These are phyloP conservation scores for Cydia fagiglandana DNA, from an alignment of 1,140 invertebrate genomes.

Conservation along the genomic window DNA sequence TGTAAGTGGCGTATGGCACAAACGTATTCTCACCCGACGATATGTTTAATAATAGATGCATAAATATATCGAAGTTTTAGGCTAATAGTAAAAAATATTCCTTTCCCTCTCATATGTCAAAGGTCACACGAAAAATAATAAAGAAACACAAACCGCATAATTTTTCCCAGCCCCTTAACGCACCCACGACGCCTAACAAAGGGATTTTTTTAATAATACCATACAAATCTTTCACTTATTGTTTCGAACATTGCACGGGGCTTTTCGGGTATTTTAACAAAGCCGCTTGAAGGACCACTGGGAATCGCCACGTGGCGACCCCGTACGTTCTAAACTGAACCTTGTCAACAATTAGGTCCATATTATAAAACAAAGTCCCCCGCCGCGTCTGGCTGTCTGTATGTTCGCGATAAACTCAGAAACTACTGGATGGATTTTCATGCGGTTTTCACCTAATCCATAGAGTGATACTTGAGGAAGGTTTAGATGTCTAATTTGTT, in stretches of 20 bases:
- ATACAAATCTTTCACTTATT: conserved; percentile 50
- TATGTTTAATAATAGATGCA: too few relatives aligned
- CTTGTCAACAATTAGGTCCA: neutral
- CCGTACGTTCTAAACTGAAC: conserved; percentile 37
- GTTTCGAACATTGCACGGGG: conserved; percentile 53
- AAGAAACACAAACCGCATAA: neutral
- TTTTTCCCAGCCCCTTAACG: neutral
- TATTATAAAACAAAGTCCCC: too few relatives aligned
- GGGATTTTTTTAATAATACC: conserved; percentile 43
- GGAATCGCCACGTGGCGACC: conserved; percentile 57
- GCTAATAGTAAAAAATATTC: neutral
- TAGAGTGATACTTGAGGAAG: too few relatives aligned
- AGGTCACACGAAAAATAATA: neutral
- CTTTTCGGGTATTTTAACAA: conserved; percentile 68
- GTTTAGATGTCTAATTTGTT: too few relatives aligned
- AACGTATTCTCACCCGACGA: too few relatives aligned
- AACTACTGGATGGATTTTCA: too few relatives aligned
- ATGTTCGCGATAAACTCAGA: too few relatives aligned
- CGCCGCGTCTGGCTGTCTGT: too few relatives aligned
- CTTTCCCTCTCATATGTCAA: neutral
- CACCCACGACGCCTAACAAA: conserved; percentile 3
- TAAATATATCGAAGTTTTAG: too few relatives aligned
- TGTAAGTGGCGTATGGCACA: too few relatives aligned
- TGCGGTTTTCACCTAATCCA: too few relatives aligned
- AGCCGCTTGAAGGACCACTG: conserved; percentile 50